Percentiles rank a stretch among this genome's conserved stretches.
Evolutionary conservation across 2,888 invertebrate species (phyloP).

Genomic region (Melitaea athalia): DNA sequence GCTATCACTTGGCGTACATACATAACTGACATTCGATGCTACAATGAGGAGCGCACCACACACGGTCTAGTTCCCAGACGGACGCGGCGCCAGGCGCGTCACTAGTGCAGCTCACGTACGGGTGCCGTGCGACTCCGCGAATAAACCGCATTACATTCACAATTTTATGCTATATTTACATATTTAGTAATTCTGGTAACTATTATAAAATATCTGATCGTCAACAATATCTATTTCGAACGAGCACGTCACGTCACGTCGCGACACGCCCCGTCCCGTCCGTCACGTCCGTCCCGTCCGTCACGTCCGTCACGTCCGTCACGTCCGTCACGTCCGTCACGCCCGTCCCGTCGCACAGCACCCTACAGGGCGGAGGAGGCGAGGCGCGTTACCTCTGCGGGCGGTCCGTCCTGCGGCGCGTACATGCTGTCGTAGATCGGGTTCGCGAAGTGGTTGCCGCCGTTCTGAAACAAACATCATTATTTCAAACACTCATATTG

Average conservation of each 20-base stretch:
- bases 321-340: background rate
- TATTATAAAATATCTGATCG: no score
- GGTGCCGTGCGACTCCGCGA: background rate
- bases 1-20: no score
- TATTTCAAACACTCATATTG: no score
- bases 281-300: background rate
- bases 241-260: background rate
- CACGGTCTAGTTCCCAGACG: background rate
- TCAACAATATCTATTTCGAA: background rate
- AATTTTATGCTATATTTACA: background rate
- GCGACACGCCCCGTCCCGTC: no score
- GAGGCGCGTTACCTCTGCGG: constrained; percentile 53
- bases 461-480: constrained; percentile 57
- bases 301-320: background rate
- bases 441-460: constrained; percentile 90
- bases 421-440: constrained; percentile 94
- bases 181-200: background rate
- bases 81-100: background rate
- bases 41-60: background rate
- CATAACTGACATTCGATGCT: background rate
- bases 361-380: constrained; percentile 16
- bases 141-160: background rate
- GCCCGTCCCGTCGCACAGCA: background rate
- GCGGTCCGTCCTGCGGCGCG: constrained; percentile 62
- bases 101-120: background rate